phyloP scores from a whole-genome alignment of 2,888 invertebrate genomes.

The Hemaris fuciformis region DNA sequence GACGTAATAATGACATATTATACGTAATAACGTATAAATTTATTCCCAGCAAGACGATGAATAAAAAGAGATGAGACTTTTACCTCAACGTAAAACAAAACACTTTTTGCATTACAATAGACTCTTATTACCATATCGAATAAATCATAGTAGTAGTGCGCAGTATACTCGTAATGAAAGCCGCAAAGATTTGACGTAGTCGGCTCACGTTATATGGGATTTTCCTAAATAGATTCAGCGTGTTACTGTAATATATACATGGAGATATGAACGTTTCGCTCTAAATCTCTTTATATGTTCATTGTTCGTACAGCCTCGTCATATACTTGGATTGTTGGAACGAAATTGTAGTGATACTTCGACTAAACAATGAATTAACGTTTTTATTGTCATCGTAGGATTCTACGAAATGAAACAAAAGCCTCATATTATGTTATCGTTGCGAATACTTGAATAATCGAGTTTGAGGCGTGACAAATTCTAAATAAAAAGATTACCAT shows the following conservation, averaged over 20 bases:
- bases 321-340: not conserved
- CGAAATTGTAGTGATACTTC: not conserved
- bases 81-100: constrained; percentile 7
- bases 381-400: too few relatives aligned
- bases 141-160: constrained; percentile 7
- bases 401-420: too few relatives aligned
- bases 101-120: constrained; percentile 9
- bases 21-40: too few relatives aligned
- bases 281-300: not conserved
- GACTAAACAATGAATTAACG: not conserved
- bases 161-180: not conserved
- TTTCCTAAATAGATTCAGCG: constrained; percentile 26
- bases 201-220: constrained; percentile 22
- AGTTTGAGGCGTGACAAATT: too few relatives aligned
- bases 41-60: not conserved
- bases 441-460: too few relatives aligned
- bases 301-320: not conserved
- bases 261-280: not conserved
- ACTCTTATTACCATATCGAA: constrained; percentile 10
- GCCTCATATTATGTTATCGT: too few relatives aligned
- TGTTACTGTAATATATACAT: constrained; percentile 5
- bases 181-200: constrained; percentile 19
- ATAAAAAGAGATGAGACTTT: not conserved
- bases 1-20: too few relatives aligned
- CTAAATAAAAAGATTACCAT: too few relatives aligned